A percentile compares a stretch with the other conserved stretches of the same genome.
Conservation (phyloP, 2,888 invertebrate species). For the Caenorhabditis drosophilae region DNA sequence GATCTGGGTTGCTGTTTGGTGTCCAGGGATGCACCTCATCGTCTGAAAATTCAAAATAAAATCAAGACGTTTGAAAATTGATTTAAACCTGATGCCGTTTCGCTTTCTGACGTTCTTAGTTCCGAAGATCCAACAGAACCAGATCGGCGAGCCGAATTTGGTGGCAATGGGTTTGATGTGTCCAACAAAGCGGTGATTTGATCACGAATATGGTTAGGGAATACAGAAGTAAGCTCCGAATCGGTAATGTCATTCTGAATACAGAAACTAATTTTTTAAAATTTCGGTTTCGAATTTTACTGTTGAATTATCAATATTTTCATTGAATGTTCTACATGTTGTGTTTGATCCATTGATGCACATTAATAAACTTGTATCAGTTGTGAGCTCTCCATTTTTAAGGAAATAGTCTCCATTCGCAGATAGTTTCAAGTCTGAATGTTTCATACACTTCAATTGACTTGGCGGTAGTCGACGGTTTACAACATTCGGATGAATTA, state of each 20-base stretch:
- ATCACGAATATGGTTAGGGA: slow-evolving; percentile 31
- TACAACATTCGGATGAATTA: too few relatives aligned
- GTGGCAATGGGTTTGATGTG: slow-evolving; percentile 22
- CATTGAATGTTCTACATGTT: not conserved
- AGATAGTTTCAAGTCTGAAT: slow-evolving; percentile 29
- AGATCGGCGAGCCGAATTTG: slow-evolving; percentile 10
- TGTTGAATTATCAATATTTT: not conserved
- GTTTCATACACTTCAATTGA: slow-evolving; percentile 29
- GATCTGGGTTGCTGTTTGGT: slow-evolving; percentile 33
- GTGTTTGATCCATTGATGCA: slow-evolving; percentile 12
- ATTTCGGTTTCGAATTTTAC: not conserved
- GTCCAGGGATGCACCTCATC: slow-evolving; percentile 31
- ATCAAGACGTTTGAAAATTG: too few relatives aligned
- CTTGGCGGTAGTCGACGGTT: slow-evolving; percentile 1
- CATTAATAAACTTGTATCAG: slow-evolving; percentile 32
- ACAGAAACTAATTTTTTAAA: not conserved
- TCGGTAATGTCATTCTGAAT: slow-evolving; percentile 17
- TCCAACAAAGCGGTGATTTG: slow-evolving; percentile 32
- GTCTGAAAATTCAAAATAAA: too few relatives aligned
- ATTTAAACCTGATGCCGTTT: slow-evolving; percentile 25
- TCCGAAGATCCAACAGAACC: slow-evolving; percentile 22
- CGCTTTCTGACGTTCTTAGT: slow-evolving; percentile 30
- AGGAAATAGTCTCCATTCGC: slow-evolving; percentile 35
- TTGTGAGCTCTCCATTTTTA: slow-evolving; percentile 31
- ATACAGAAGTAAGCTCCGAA: slow-evolving; percentile 17